A percentile compares a stretch with the other conserved stretches of the same genome.
Conservation (phyloP, 2,797 vertebrate genomes). For the Syncerus caffer region DNA sequence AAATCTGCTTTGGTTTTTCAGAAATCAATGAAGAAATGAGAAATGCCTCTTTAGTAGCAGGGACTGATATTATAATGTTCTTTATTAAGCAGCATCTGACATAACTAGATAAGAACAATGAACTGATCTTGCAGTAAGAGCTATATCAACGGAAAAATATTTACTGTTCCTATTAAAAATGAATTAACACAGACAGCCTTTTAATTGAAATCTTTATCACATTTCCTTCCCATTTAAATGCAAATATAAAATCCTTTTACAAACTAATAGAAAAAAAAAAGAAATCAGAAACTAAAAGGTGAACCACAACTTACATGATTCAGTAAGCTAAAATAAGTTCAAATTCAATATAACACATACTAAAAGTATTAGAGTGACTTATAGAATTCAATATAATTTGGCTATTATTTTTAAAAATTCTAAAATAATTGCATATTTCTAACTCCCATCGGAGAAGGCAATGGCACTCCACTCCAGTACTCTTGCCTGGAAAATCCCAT, state of each 20-base stretch:
- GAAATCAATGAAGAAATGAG: constrained; percentile 61
- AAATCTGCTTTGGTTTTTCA: constrained; percentile 60
- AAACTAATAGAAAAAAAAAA: constrained; percentile 71
- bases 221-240: constrained; percentile 84
- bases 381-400: neutral
- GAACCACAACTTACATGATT: constrained; percentile 63
- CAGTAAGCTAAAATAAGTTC: constrained; percentile 59
- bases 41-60: constrained; percentile 61
- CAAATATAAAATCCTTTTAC: constrained; percentile 82
- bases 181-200: constrained; percentile 81
- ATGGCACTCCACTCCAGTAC: too few species aligned
- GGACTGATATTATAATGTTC: constrained; percentile 30
- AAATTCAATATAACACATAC: constrained; percentile 45
- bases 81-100: constrained; percentile 76
- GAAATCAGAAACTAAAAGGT: constrained; percentile 76
- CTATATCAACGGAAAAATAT: constrained; percentile 80
- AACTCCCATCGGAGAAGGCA: neutral
- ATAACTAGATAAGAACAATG: constrained; percentile 75
- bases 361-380: constrained; percentile 42
- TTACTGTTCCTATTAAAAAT: constrained; percentile 85
- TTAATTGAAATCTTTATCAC: constrained; percentile 84
- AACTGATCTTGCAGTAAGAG: constrained; percentile 63
- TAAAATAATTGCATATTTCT: constrained; percentile 10
- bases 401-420: neutral
- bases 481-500: too few species aligned